Base-by-base conservation (phyloP, 1,140 invertebrate species). In the Anagrus nilaparvatae region DNA sequence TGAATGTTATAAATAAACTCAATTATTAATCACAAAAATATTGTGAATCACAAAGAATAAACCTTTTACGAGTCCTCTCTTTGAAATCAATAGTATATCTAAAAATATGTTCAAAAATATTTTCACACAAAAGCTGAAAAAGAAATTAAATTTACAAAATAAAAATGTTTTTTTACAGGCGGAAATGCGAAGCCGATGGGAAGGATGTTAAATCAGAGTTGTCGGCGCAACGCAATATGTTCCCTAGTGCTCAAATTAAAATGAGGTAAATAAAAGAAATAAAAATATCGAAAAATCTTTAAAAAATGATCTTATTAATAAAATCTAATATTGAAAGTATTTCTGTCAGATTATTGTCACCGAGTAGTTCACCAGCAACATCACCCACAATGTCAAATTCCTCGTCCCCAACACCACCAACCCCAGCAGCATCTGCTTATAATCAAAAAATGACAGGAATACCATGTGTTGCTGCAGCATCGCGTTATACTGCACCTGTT, bases 401-500 rank as follows among this genome's bases (percentile, higher is more conserved):
- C 14, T 77, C 77, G 31, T 77, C 77, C 20, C 77, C 78, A 19
- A 77, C 78, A 29, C 76, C 76, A 27, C 70, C 73, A 32, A 66
- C 72, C 16, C 63, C 69, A n/a, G 58, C 67, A 28, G 58, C 29
- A 40, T 75, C 25, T 75, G 74, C 42, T 69, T 69, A 33, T 67
- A 72, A 42, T 63, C 71, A 28, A 60, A 80, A 80, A 61, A 82
- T 84, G 56, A 77, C 78, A 9, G 89, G 90, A 21, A 92, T 97
- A 37, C 92, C 93, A 0, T 88, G 85, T 50, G 88, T 95, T 7
- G 93, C 91, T 0, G 84, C 85, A 1, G 88, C 91, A 2, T 87
- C 87, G 14, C 77, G 87, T 27, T 92, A 87, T 61, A 93, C 90
- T 12, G 92, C 93, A 0, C 92, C 93, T 0, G 93, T 97, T 0